Conservation (phyloP, 2,888 invertebrate species). For the Saturnia pavonia region DNA sequence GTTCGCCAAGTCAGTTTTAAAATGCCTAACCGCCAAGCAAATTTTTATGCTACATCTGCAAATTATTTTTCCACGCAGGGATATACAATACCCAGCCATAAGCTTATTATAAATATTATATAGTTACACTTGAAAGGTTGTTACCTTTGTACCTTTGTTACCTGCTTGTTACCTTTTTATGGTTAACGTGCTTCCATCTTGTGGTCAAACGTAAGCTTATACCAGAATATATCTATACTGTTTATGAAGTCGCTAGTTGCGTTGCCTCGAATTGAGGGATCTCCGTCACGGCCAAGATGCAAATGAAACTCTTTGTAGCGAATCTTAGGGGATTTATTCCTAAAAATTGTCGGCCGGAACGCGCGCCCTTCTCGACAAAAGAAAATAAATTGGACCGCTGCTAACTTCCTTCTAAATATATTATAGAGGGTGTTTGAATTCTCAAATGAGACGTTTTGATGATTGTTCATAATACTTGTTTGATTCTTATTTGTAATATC, state of each 20-base stretch:
- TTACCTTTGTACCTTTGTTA: too few relatives aligned
- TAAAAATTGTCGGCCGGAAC: slow-evolving; percentile 64
- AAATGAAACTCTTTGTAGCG: slow-evolving; percentile 77
- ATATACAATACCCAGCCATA: too few relatives aligned
- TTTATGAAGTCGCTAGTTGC: slow-evolving; percentile 25
- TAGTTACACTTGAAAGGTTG: too few relatives aligned
- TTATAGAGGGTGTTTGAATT: slow-evolving; percentile 27
- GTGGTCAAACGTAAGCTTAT: neutral
- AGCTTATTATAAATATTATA: too few relatives aligned
- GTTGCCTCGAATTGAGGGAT: slow-evolving; percentile 45
- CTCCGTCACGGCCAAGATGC: slow-evolving; percentile 60
- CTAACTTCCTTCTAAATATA: slow-evolving; percentile 47
- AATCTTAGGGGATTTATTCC: slow-evolving; percentile 76
- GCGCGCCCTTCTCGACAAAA: slow-evolving; percentile 50
- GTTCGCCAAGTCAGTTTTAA: too few relatives aligned
- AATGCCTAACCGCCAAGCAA: too few relatives aligned
- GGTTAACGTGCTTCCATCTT: too few relatives aligned
- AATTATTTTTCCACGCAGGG: too few relatives aligned
- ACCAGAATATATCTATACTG: neutral
- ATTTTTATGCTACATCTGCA: too few relatives aligned
- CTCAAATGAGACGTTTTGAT: slow-evolving; percentile 14
- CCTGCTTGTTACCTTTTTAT: too few relatives aligned
- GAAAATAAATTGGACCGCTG: slow-evolving; percentile 61
- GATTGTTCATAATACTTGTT: slow-evolving; percentile 14
- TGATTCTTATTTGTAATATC: neutral